Percentiles rank a stretch among this genome's conserved stretches.
Evolutionary conservation across 2,113 vertebrate genomes (phyloP).

Genomic region (Drymodes brunneopygia): DNA sequence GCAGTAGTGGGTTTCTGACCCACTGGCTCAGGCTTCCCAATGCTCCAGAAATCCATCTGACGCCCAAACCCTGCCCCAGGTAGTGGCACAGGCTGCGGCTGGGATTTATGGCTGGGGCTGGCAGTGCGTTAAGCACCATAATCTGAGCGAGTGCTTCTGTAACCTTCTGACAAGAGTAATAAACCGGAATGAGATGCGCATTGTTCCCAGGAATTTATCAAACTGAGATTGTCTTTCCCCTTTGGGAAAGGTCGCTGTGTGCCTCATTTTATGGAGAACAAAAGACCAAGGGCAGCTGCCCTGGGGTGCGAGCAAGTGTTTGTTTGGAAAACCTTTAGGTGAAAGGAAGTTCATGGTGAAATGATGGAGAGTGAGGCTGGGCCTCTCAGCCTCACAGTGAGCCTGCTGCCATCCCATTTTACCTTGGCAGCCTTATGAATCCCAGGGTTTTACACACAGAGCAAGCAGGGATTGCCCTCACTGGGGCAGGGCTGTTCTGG

Average conservation of each 20-base stretch:
- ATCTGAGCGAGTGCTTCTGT: not conserved
- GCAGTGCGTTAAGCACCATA: not conserved
- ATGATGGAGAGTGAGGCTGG: not conserved
- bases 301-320: rapidly evolving
- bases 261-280: not conserved
- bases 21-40: not conserved
- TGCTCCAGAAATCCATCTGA: not conserved
- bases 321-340: not conserved
- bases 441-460: rapidly evolving
- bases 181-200: not conserved
- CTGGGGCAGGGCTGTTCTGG: not conserved
- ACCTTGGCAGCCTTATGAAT: not conserved
- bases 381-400: not conserved
- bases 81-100: not conserved
- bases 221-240: not conserved
- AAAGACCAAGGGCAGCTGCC: not conserved
- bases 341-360: not conserved
- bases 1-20: not conserved
- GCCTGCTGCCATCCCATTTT: not conserved
- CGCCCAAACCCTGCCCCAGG: not conserved
- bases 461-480: not conserved
- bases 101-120: not conserved
- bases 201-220: not conserved
- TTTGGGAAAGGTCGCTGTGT: not conserved
- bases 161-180: slow-evolving; percentile 11